phyloP scores from a whole-genome alignment of 2,888 invertebrate species.

The Tipula confusa region DNA sequence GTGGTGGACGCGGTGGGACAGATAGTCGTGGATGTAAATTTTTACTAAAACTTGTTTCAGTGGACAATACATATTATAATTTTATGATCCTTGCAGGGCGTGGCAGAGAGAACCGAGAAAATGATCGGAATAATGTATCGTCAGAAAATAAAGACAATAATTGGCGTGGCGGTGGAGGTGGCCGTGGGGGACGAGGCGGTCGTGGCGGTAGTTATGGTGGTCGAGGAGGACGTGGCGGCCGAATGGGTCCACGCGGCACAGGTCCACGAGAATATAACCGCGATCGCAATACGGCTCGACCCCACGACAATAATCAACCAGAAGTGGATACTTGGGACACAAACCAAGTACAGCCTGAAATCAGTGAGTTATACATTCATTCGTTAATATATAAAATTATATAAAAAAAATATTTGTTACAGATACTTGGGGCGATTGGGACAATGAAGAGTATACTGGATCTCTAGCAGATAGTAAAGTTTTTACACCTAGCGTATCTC shows the following conservation, averaged over 20 bases:
- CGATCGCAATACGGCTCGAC: constrained; percentile 42
- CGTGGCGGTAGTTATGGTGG: constrained; percentile 51
- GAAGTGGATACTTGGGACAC: constrained; percentile 60
- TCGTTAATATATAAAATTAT: background rate
- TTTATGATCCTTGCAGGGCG: constrained; percentile 50
- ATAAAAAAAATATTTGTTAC: background rate
- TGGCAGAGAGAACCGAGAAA: constrained; percentile 61
- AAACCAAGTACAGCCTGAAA: constrained; percentile 45
- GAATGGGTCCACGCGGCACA: constrained; percentile 40
- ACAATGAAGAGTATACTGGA: constrained; percentile 91
- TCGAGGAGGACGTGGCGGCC: constrained; percentile 53
- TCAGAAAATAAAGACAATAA: constrained; percentile 42
- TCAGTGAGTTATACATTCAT: constrained; percentile 40
- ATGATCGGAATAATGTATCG: constrained; percentile 53
- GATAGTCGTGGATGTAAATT: constrained; percentile 55
- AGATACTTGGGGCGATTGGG: constrained; percentile 69
- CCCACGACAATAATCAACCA: constrained; percentile 44
- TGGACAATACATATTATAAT: constrained; percentile 4
- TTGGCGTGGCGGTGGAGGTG: constrained; percentile 48
- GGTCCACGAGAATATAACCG: constrained; percentile 39
- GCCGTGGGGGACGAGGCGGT: constrained; percentile 51
- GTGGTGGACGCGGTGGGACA: constrained; percentile 47
- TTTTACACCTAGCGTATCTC: constrained; percentile 65
- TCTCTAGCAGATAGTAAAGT: constrained; percentile 92
- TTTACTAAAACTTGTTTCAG: too few species aligned